These are phyloP conservation scores for Synergus umbraculus DNA, from an alignment of 2,888 invertebrate species.

Conservation along the genomic window DNA sequence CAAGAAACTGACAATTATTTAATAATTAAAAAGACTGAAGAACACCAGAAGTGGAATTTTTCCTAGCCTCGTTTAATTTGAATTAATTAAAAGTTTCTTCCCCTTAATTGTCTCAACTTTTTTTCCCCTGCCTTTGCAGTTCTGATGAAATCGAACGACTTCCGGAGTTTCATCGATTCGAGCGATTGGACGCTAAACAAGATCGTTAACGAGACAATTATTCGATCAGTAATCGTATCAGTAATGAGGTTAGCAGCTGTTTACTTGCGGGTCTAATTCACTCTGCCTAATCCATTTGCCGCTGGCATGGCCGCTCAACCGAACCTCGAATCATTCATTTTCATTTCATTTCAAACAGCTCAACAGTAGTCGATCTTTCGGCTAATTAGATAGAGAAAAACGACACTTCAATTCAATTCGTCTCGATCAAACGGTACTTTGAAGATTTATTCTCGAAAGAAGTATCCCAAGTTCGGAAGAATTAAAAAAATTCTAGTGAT, in stretches of 20 bases:
- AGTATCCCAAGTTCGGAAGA: no score
- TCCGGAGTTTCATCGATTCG: constrained; percentile 30
- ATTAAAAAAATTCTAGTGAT: no score
- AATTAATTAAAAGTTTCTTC: constrained; percentile 10
- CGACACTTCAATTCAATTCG: no score
- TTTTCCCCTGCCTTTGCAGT: neutral
- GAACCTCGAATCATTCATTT: constrained; percentile 28
- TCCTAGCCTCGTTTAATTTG: neutral
- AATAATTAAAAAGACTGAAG: neutral
- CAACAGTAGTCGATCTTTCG: neutral
- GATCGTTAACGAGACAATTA: constrained; percentile 53
- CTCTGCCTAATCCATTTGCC: constrained; percentile 46
- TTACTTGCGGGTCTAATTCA: constrained; percentile 48
- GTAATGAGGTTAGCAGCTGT: constrained; percentile 54
- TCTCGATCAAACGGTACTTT: no score
- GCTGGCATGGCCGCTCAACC: constrained; percentile 26
- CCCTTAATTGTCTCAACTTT: constrained; percentile 12
- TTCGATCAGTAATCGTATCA: constrained; percentile 39
- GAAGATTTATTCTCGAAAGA: no score
- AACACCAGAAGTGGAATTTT: constrained; percentile 12
- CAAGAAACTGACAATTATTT: neutral
- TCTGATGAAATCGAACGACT: constrained; percentile 31
- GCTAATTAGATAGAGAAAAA: neutral
- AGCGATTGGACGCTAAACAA: constrained; percentile 23
- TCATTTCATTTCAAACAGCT: neutral